A percentile compares a stretch with the other conserved stretches of the same genome.
Conservation (phyloP, 2,113 vertebrate genomes). For the Daboia siamensis region DNA sequence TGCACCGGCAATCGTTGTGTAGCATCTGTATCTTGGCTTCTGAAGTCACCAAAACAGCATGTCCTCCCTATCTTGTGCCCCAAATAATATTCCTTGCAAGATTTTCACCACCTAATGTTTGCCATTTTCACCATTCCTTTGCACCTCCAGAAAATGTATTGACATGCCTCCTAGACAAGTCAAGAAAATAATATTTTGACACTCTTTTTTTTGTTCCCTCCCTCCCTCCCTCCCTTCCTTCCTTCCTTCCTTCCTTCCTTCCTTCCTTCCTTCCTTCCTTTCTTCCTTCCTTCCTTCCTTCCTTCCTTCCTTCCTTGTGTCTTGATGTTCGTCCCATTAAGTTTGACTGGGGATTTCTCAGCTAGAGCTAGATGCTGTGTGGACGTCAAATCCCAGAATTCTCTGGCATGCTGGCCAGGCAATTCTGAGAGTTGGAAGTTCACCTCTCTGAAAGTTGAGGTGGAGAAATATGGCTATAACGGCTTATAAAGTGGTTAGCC, state of each 20-base stretch:
- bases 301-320: background rate
- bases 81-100: background rate
- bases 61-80: background rate
- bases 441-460: background rate
- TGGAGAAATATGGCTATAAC: background rate
- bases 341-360: background rate
- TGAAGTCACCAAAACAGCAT: background rate
- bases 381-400: background rate
- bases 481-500: too few relatives aligned
- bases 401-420: background rate
- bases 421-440: background rate
- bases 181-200: background rate
- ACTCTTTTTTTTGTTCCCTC: background rate
- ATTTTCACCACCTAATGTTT: background rate
- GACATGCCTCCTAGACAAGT: background rate
- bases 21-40: rapidly evolving
- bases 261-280: background rate
- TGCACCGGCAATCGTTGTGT: background rate
- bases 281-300: background rate
- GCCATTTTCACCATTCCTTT: background rate
- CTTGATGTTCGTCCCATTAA: background rate
- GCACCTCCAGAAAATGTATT: background rate
- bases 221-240: too few relatives aligned
- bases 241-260: background rate
- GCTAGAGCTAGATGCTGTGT: background rate